These are phyloP conservation scores for Centropyge bicolor DNA, from an alignment of 2,797 vertebrate species.

Conservation along the genomic window DNA sequence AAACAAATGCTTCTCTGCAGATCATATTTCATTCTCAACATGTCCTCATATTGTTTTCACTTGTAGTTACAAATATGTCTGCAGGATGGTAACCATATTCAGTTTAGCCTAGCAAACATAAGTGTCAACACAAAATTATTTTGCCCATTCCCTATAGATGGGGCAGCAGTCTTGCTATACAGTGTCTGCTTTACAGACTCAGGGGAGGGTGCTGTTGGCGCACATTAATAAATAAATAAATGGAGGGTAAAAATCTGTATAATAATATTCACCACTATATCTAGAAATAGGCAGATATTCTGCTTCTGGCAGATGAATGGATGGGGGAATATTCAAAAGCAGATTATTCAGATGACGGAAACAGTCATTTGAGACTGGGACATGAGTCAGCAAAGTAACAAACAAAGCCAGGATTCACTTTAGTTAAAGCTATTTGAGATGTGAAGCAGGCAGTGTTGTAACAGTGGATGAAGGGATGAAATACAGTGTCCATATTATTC, in stretches of 20 bases:
- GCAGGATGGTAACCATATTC: neutral
- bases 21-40: neutral
- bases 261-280: neutral
- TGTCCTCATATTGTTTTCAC: neutral
- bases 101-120: neutral
- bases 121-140: neutral
- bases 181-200: neutral
- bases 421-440: neutral
- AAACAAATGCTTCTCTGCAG: neutral
- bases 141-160: too few relatives aligned
- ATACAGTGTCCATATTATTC: neutral
- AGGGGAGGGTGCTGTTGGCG: neutral
- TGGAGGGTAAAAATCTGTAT: neutral
- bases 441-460: neutral
- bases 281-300: neutral
- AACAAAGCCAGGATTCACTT: neutral
- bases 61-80: neutral
- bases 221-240: neutral
- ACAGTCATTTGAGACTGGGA: neutral
- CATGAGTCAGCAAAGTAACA: neutral
- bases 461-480: neutral
- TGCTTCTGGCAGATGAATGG: neutral
- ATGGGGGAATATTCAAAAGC: neutral
- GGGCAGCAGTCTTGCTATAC: neutral
- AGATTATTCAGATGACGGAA: neutral